phyloP scores from a whole-genome alignment of 1,140 invertebrate genomes.

The Rhopalosiphum maidis region DNA sequence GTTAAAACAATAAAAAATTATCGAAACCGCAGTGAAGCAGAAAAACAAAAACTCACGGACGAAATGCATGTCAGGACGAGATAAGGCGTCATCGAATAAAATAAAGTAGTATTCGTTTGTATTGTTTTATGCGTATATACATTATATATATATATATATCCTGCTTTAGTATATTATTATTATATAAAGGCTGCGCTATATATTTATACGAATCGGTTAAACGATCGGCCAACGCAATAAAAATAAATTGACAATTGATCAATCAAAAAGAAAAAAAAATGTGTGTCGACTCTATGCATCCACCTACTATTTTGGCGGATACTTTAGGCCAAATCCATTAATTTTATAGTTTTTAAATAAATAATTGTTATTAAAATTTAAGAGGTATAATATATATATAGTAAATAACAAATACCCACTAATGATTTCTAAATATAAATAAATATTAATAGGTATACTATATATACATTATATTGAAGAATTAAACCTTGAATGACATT shows the following conservation, averaged over 20 bases:
- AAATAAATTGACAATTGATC: neutral
- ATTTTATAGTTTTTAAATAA: neutral
- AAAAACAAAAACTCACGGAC: neutral
- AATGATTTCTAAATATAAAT: too few relatives aligned
- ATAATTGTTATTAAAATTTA: neutral
- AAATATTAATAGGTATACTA: too few relatives aligned
- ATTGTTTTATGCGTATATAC: neutral
- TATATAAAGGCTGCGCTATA: neutral
- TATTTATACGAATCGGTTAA: neutral
- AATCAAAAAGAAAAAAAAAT: neutral
- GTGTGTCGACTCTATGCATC: neutral
- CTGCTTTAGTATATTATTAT: neutral
- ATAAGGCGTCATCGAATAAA: neutral
- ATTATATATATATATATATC: neutral
- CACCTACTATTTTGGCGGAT: neutral
- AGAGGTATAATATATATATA: neutral
- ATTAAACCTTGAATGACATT: too few relatives aligned
- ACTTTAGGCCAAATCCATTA: neutral
- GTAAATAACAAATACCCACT: too few relatives aligned
- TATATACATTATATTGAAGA: too few relatives aligned
- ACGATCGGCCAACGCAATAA: neutral
- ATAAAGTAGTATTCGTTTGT: neutral
- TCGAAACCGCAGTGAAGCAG: neutral
- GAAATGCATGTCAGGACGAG: neutral
- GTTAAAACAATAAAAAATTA: neutral